Conservation (phyloP, 2,888 invertebrate species). For the Ligdia adustata region DNA sequence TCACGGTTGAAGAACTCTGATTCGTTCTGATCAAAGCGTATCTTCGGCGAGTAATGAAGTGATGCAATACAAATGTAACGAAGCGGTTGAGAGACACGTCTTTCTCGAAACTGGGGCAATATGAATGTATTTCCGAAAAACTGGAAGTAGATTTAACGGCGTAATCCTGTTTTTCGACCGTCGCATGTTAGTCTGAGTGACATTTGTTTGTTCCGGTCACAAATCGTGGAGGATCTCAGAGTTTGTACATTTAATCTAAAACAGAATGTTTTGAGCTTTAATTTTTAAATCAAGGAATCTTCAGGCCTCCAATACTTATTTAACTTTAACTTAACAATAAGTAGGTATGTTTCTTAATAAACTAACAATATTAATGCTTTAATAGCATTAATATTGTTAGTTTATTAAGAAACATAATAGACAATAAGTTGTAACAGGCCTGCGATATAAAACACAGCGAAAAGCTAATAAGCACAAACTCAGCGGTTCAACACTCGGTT, state of each 20-base stretch:
- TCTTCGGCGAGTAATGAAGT: slow-evolving; percentile 26
- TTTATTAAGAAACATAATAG: no score
- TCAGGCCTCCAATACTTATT: no score
- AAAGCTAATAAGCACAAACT: not conserved
- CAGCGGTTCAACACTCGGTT: slow-evolving; percentile 28
- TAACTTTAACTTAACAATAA: no score
- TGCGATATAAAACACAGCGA: not conserved
- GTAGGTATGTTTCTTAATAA: no score
- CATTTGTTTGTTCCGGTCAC: slow-evolving; percentile 48
- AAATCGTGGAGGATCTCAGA: slow-evolving; percentile 31
- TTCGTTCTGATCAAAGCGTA: slow-evolving; percentile 27
- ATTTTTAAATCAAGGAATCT: no score
- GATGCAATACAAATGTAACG: slow-evolving; percentile 31
- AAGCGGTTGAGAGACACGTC: slow-evolving; percentile 38
- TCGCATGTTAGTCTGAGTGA: slow-evolving; percentile 33
- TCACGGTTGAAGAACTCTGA: slow-evolving; percentile 21
- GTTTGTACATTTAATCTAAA: slow-evolving; percentile 30
- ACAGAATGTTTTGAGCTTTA: slow-evolving; percentile 24
- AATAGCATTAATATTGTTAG: not conserved
- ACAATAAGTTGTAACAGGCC: no score
- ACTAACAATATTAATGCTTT: not conserved
- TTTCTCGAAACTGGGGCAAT: slow-evolving; percentile 54
- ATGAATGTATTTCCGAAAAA: slow-evolving; percentile 54
- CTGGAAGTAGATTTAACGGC: slow-evolving; percentile 61
- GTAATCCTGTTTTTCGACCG: slow-evolving; percentile 46